These are phyloP conservation scores for Xylocopa sonorina DNA, from an alignment of 1,140 invertebrate genomes.

Conservation along the genomic window DNA sequence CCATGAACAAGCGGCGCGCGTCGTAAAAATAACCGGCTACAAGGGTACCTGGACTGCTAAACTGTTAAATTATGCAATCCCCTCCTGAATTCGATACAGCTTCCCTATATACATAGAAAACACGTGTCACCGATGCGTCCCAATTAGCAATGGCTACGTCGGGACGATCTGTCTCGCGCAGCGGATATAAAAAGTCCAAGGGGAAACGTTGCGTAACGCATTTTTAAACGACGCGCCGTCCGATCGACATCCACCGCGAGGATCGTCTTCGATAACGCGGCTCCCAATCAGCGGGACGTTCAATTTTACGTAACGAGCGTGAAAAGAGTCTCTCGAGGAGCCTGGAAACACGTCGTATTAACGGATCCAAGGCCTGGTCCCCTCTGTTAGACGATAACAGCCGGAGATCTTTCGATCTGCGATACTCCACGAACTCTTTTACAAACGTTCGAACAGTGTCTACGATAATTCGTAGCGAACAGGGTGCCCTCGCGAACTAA, in stretches of 20 bases:
- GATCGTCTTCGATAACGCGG: neutral
- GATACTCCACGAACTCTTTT: too few species aligned
- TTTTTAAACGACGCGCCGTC: slow-evolving; percentile 7
- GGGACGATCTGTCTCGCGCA: neutral
- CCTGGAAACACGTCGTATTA: neutral
- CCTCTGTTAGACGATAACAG: too few species aligned
- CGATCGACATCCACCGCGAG: neutral
- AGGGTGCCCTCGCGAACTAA: too few species aligned
- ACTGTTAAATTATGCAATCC: slow-evolving; percentile 15
- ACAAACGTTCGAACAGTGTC: too few species aligned
- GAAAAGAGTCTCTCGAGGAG: neutral
- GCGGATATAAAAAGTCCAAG: slow-evolving; percentile 18
- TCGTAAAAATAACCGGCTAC: slow-evolving; percentile 23
- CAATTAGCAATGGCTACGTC: neutral
- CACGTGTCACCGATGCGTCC: neutral
- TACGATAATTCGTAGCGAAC: too few species aligned
- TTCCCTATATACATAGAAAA: too few species aligned
- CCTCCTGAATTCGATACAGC: neutral
- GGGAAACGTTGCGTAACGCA: slow-evolving; percentile 7
- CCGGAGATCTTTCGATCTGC: too few species aligned
- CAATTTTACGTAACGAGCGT: slow-evolving; percentile 8
- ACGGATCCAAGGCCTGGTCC: too few species aligned
- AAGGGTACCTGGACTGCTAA: slow-evolving; percentile 1
- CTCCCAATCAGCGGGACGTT: slow-evolving; percentile 3
- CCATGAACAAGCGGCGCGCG: neutral